A percentile compares a stretch with the other conserved stretches of the same genome.
Conservation (phyloP, 23 tunicate genomes). For the Ascidia mentula region DNA sequence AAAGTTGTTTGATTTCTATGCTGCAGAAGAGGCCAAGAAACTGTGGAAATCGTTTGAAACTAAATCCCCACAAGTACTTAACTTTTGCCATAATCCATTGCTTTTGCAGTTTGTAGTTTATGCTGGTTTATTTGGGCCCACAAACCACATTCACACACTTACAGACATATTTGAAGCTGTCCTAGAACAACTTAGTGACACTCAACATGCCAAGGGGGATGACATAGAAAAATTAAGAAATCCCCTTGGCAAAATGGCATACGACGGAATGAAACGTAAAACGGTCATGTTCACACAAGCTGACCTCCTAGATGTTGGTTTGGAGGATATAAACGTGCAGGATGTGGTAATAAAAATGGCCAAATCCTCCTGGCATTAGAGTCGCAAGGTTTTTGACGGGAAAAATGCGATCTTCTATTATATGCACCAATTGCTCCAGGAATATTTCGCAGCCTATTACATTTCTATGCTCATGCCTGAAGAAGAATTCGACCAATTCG, state of each 20-base stretch:
- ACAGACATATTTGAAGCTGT: background rate
- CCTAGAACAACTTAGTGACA: background rate
- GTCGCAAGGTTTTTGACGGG: too few relatives aligned
- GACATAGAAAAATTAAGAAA: background rate
- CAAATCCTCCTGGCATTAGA: too few relatives aligned
- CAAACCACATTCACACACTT: background rate
- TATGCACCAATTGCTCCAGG: too few relatives aligned
- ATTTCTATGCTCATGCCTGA: too few relatives aligned
- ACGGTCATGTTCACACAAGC: background rate
- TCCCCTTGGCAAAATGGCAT: background rate
- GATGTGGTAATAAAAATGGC: too few relatives aligned
- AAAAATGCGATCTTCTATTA: too few relatives aligned
- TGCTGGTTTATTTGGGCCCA: background rate
- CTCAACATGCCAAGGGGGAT: background rate
- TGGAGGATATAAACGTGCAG: background rate
- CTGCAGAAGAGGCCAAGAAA: background rate
- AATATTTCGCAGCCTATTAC: too few relatives aligned
- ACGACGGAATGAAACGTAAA: background rate
- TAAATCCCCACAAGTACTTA: slow-evolving; percentile 10
- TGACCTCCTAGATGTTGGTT: background rate
- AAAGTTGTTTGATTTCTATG: background rate
- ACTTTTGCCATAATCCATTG: slow-evolving; percentile 16
- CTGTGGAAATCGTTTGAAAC: slow-evolving; percentile 3
- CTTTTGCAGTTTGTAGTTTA: background rate
- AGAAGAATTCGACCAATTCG: too few relatives aligned